A percentile compares a stretch with the other conserved stretches of the same genome.
Conservation (phyloP, 2,113 vertebrate genomes). For the Nipponia nippon region DNA sequence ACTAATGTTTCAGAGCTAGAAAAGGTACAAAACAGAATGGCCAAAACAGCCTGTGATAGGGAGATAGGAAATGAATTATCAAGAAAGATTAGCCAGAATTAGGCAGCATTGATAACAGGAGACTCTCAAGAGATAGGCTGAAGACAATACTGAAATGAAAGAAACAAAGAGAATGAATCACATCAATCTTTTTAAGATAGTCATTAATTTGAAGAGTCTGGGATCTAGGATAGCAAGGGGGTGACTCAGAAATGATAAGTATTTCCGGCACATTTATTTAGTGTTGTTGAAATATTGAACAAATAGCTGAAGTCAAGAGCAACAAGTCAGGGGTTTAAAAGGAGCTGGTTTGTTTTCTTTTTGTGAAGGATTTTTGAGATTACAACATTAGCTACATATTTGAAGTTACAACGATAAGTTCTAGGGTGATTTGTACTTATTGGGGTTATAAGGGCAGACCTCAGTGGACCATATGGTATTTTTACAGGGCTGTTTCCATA, state of each 20-base stretch:
- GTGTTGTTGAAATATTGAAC: conserved; percentile 38
- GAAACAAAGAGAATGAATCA: background rate
- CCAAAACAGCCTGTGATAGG: background rate
- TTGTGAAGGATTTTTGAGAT: conserved; percentile 54
- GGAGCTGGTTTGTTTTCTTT: conserved; percentile 56
- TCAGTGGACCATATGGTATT: conserved; percentile 17
- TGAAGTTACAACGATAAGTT: conserved; percentile 33
- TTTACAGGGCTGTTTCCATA: conserved; percentile 43
- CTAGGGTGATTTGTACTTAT: conserved; percentile 55
- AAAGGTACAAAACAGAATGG: background rate
- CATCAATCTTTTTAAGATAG: conserved; percentile 1
- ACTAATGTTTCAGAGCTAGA: background rate
- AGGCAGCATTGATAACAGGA: background rate
- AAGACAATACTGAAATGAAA: background rate
- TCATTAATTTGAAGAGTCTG: conserved; percentile 12
- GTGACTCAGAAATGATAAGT: conserved; percentile 19
- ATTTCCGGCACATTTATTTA: conserved; percentile 43
- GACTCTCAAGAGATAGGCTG: background rate
- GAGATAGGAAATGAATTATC: background rate
- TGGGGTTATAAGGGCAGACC: conserved; percentile 46
- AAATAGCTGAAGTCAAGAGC: conserved; percentile 52
- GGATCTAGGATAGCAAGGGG: background rate
- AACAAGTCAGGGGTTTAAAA: conserved; percentile 31
- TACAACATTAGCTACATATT: conserved; percentile 51
- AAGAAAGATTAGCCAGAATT: background rate